Evolutionary conservation across 2,888 invertebrate species (phyloP).

Genomic region (Pelosia muscerda): DNA sequence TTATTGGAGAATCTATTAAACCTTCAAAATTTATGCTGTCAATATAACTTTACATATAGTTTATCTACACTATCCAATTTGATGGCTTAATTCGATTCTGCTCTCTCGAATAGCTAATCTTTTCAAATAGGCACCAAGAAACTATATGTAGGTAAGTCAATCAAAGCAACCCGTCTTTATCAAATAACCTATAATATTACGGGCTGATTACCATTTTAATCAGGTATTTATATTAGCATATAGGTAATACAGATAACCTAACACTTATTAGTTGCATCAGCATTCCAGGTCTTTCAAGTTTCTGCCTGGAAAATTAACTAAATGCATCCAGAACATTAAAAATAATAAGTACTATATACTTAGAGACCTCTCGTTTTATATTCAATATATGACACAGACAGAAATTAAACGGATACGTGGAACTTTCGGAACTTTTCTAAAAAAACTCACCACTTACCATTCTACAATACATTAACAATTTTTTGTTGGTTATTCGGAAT

Average conservation of each 20-base stretch:
- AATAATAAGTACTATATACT: neutral
- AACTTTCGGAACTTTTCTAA: neutral
- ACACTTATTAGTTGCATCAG: neutral
- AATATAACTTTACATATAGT: slow-evolving; percentile 1
- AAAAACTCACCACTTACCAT: neutral
- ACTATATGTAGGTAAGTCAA: neutral
- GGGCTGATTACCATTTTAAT: neutral
- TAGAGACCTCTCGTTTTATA: neutral
- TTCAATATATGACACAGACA: neutral
- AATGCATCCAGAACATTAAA: neutral
- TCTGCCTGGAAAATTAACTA: neutral
- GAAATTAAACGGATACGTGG: neutral
- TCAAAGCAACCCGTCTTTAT: neutral
- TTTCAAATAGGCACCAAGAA: slow-evolving; percentile 1
- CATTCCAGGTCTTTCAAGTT: neutral
- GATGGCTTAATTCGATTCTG: neutral
- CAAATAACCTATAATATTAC: neutral
- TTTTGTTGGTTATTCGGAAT: neutral
- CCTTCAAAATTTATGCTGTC: neutral
- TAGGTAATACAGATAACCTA: neutral
- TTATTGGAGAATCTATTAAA: slow-evolving; percentile 1
- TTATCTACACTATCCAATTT: neutral
- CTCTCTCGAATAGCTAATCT: neutral
- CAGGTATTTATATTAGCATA: neutral
- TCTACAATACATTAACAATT: neutral